Conservation (phyloP, 2,888 invertebrate species). For the Diogma glabrata region DNA sequence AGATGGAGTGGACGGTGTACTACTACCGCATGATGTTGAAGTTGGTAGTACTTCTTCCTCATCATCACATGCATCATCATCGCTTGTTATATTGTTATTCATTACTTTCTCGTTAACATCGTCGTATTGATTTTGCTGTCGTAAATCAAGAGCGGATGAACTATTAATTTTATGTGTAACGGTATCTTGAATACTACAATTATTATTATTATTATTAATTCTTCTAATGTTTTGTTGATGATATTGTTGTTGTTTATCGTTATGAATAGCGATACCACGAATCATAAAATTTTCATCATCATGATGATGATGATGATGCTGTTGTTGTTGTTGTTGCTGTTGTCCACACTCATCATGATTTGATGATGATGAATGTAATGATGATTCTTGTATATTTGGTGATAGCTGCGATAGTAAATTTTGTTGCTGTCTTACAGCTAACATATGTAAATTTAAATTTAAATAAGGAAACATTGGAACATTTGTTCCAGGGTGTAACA, state of each 20-base stretch:
- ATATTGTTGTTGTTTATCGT: too few relatives aligned
- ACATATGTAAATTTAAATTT: constrained; percentile 35
- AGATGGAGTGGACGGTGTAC: constrained; percentile 26
- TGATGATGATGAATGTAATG: constrained; percentile 19
- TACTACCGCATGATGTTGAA: constrained; percentile 24
- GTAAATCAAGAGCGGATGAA: constrained; percentile 3
- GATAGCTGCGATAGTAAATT: constrained; percentile 33
- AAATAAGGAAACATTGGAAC: constrained; percentile 35
- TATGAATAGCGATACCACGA: too few relatives aligned
- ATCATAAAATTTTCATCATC: constrained; percentile 13
- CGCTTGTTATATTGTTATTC: neutral
- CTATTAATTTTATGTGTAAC: neutral
- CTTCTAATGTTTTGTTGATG: neutral
- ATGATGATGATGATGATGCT: constrained; percentile 16
- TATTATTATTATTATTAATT: neutral
- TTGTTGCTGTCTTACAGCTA: constrained; percentile 36
- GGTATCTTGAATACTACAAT: neutral
- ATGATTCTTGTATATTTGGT: constrained; percentile 26
- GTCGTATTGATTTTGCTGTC: constrained; percentile 7
- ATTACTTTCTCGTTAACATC: neutral
- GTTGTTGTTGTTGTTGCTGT: neutral
- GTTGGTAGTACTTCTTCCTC: constrained; percentile 5
- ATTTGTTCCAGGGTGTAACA: constrained; percentile 29
- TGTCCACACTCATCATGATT: neutral
- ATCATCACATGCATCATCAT: constrained; percentile 5